These are phyloP conservation scores for Salmo trutta DNA, from an alignment of 2,797 vertebrate species.

Conservation along the genomic window DNA sequence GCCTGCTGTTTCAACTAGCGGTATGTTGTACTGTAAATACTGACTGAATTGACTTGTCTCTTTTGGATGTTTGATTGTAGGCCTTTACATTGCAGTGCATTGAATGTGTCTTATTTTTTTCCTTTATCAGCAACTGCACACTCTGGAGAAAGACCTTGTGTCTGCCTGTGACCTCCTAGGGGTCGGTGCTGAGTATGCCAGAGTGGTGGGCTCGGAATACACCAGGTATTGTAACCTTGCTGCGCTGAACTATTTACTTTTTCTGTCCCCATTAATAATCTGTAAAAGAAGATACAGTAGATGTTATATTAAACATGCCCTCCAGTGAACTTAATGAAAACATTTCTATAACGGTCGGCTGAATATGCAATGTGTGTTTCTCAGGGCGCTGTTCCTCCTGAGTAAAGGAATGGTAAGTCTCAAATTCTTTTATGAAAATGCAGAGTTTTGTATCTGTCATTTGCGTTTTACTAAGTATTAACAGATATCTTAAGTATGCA, in stretches of 20 bases:
- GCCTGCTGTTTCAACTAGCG: conserved; percentile 95
- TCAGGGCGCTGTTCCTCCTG: conserved; percentile 90
- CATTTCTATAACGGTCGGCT: neutral
- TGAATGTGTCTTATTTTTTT: neutral
- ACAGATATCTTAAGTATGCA: neutral
- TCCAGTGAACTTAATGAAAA: neutral
- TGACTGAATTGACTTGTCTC: neutral
- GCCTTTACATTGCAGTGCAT: neutral
- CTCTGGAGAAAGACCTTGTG: conserved; percentile 96
- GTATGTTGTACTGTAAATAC: conserved; percentile 71
- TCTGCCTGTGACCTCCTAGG: conserved; percentile 96
- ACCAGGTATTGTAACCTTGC: conserved; percentile 79
- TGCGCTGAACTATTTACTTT: neutral
- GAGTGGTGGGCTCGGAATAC: conserved; percentile 97
- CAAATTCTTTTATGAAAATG: neutral
- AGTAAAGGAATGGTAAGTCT: conserved; percentile 96
- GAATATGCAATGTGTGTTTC: conserved; percentile 24
- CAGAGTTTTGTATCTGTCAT: neutral
- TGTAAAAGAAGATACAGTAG: neutral
- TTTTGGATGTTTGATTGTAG: neutral
- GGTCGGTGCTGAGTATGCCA: conserved; percentile 93
- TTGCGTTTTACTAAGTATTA: neutral
- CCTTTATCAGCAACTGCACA: conserved; percentile 91
- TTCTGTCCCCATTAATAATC: neutral
- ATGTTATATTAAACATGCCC: neutral